phyloP scores from a whole-genome alignment of 2,797 vertebrate species.

The Gouania willdenowi region DNA sequence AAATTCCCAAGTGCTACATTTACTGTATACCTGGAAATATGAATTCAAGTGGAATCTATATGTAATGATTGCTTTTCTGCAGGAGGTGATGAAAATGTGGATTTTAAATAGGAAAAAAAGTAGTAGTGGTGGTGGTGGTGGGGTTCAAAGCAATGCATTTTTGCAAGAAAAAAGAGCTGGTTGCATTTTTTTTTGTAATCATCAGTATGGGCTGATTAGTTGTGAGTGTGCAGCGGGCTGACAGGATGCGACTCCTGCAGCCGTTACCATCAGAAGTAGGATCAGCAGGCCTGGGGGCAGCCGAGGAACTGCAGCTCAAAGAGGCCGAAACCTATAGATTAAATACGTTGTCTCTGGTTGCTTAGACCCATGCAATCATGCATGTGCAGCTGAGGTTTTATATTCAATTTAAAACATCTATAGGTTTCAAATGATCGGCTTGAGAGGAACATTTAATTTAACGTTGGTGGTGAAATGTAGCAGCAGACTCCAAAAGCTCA shows the following conservation, averaged over 20 bases:
- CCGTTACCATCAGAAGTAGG: constrained; percentile 75
- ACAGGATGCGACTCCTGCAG: constrained; percentile 75
- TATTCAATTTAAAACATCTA: too few relatives aligned
- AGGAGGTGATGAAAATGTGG: constrained; percentile 38
- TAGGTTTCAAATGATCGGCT: constrained; percentile 21
- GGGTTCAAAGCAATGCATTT: constrained; percentile 20
- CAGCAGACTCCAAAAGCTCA: constrained; percentile 22
- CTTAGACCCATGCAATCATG: too few relatives aligned
- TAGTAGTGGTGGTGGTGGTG: constrained; percentile 6
- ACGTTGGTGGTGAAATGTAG: constrained; percentile 32
- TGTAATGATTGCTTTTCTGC: constrained; percentile 42
- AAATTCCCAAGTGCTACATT: constrained; percentile 15
- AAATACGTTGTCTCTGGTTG: constrained; percentile 55
- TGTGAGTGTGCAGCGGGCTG: constrained; percentile 69
- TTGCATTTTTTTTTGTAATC: constrained; percentile 77
- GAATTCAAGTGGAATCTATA: constrained; percentile 42
- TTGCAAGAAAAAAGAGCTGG: constrained; percentile 41
- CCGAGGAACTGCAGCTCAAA: constrained; percentile 26
- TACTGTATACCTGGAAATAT: constrained; percentile 40
- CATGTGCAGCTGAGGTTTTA: too few relatives aligned
- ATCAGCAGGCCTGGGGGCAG: constrained; percentile 57
- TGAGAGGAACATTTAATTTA: constrained; percentile 42
- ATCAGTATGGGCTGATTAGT: constrained; percentile 74
- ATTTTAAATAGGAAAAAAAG: not conserved
- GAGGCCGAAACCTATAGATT: constrained; percentile 55